phyloP scores from a whole-genome alignment of 2,113 vertebrate genomes.

The Thoracochromis brauschi region DNA sequence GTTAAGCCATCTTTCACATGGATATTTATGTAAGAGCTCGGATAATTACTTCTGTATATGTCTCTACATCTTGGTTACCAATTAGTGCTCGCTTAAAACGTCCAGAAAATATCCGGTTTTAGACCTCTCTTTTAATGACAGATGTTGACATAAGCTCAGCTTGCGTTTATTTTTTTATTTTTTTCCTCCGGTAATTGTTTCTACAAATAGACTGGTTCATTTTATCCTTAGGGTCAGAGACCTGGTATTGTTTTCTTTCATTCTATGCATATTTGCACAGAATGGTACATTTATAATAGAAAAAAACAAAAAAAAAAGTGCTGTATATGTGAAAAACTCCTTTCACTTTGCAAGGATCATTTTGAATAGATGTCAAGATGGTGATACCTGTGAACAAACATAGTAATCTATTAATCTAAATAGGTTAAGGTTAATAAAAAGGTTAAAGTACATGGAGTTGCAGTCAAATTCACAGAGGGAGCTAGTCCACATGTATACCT shows the following conservation, averaged over 20 bases:
- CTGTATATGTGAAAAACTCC: not conserved
- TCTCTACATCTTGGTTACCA: not conserved
- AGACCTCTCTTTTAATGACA: not conserved
- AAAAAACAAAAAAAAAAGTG: not conserved
- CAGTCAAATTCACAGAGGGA: not conserved
- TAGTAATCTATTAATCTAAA: not conserved
- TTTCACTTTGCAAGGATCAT: not conserved
- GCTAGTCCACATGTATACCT: not conserved
- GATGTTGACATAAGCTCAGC: not conserved
- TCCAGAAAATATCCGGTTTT: constrained; percentile 1
- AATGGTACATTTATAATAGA: not conserved
- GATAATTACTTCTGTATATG: constrained; percentile 16
- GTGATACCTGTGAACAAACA: not conserved
- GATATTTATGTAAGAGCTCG: not conserved
- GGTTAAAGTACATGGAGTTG: not conserved
- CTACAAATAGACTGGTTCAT: not conserved
- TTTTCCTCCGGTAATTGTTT: not conserved
- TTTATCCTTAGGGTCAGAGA: not conserved
- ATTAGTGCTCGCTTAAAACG: not conserved
- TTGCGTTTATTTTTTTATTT: not conserved
- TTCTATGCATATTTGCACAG: not conserved
- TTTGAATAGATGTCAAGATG: not conserved
- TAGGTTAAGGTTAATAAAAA: not conserved
- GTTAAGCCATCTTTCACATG: no score
- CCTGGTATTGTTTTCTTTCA: not conserved